These are phyloP conservation scores for Heteractis magnifica DNA, from an alignment of 92 coral and sea anemone species.

Conservation along the genomic window DNA sequence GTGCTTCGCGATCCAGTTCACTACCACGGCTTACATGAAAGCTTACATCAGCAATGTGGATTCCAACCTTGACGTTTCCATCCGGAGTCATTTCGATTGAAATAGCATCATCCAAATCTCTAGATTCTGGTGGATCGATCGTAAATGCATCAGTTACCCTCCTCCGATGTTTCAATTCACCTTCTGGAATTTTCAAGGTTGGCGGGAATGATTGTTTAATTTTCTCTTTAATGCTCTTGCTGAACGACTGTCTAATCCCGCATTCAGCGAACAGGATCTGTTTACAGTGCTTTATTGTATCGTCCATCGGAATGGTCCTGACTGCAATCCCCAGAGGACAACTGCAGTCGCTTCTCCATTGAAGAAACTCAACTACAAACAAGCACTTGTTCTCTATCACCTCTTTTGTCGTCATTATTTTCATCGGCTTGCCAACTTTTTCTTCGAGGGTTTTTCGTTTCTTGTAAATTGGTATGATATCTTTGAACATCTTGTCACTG, in stretches of 20 bases:
- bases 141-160: constrained; percentile 60
- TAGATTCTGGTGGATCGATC: constrained; percentile 78
- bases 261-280: constrained; percentile 68
- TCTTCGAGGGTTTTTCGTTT: constrained; percentile 15
- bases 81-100: constrained; percentile 42
- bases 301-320: constrained; percentile 58
- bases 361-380: constrained; percentile 77
- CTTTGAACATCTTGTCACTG: constrained; percentile 52
- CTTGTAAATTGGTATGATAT: constrained; percentile 62
- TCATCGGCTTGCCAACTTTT: constrained; percentile 24
- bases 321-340: constrained; percentile 78
- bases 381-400: constrained; percentile 59
- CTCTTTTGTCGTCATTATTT: constrained; percentile 39
- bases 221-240: constrained; percentile 15
- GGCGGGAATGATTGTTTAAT: constrained; percentile 39
- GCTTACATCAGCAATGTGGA: constrained; percentile 95
- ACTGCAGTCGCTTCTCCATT: constrained; percentile 65
- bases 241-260: constrained; percentile 51
- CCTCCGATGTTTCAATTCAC: constrained; percentile 48
- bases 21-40: constrained; percentile 73
- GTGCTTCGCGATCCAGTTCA: constrained; percentile 74
- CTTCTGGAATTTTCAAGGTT: constrained; percentile 63
- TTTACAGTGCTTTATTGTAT: constrained; percentile 39
- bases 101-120: constrained; percentile 90
- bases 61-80: constrained; percentile 54